phyloP scores from a whole-genome alignment of 37 sponge, comb jelly and placozoan genomes.

The Tethya wilhelma region DNA sequence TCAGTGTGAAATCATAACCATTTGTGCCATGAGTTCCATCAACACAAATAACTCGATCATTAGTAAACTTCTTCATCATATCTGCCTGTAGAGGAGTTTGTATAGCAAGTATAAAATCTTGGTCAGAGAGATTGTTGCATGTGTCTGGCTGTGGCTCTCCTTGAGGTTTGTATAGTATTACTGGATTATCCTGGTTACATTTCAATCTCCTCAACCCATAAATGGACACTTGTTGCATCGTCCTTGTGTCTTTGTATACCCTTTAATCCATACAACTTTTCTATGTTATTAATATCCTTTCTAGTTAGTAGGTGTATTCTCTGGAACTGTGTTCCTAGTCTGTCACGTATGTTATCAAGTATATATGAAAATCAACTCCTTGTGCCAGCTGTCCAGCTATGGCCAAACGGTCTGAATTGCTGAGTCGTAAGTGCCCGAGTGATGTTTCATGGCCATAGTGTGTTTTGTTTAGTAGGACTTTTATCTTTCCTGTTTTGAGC shows the following conservation, averaged over 20 bases:
- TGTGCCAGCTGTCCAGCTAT: too few relatives aligned
- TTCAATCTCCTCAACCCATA: slow-evolving; percentile 38
- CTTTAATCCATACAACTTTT: slow-evolving; percentile 8
- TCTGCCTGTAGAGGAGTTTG: slow-evolving; percentile 15
- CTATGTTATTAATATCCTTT: slow-evolving; percentile 43
- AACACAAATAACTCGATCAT: slow-evolving; percentile 10
- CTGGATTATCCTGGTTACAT: slow-evolving; percentile 1
- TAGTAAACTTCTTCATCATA: background rate
- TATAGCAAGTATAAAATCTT: slow-evolving; percentile 17
- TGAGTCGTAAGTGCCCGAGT: too few relatives aligned
- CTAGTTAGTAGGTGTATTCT: slow-evolving; percentile 24
- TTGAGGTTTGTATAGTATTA: slow-evolving; percentile 31
- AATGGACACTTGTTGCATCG: slow-evolving; percentile 12
- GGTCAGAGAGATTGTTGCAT: background rate
- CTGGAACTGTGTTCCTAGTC: background rate
- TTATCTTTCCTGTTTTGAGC: too few relatives aligned
- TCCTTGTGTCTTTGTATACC: slow-evolving; percentile 5
- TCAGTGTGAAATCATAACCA: slow-evolving; percentile 27
- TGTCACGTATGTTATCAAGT: too few relatives aligned
- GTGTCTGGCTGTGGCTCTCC: background rate
- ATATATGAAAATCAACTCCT: too few relatives aligned
- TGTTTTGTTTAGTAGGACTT: too few relatives aligned
- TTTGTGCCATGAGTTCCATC: slow-evolving; percentile 45
- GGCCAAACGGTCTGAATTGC: too few relatives aligned
- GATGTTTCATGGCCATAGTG: too few relatives aligned